These are phyloP conservation scores for Pseudeuparius sepicola DNA, from an alignment of 2,888 invertebrate species.

Conservation along the genomic window DNA sequence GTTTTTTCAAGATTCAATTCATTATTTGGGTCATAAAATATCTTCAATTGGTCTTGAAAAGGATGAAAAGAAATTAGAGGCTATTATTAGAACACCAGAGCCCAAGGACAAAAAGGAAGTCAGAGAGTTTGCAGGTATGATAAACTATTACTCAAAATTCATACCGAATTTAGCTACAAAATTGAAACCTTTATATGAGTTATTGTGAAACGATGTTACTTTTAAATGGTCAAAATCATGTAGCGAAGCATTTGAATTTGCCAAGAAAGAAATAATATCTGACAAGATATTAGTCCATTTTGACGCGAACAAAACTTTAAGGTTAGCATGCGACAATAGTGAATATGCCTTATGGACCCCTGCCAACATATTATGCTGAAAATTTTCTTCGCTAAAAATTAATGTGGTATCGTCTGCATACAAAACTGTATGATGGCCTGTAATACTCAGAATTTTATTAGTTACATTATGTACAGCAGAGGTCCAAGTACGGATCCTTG, in stretches of 20 bases:
- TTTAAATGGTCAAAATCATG: slow-evolving; percentile 28
- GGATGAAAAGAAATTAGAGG: slow-evolving; percentile 19
- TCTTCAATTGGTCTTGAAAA: slow-evolving; percentile 11
- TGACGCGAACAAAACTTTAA: neutral
- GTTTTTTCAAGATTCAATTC: slow-evolving; percentile 23
- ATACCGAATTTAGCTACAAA: slow-evolving; percentile 26
- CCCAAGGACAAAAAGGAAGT: slow-evolving; percentile 16
- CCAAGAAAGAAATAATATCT: slow-evolving; percentile 25
- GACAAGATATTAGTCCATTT: slow-evolving; percentile 13
- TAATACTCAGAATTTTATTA: no score
- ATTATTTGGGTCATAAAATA: slow-evolving; percentile 20
- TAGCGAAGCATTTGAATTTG: slow-evolving; percentile 27
- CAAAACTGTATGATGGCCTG: no score
- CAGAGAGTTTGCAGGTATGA: slow-evolving; percentile 28
- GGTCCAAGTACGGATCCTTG: no score
- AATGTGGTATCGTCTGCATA: no score
- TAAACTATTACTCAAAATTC: slow-evolving; percentile 35
- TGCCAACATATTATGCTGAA: no score
- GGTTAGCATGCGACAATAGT: slow-evolving; percentile 2
- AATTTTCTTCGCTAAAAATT: no score
- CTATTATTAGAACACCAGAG: slow-evolving; percentile 16
- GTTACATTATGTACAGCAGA: no score
- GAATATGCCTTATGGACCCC: neutral
- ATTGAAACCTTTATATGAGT: slow-evolving; percentile 27
- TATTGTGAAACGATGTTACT: slow-evolving; percentile 8